Base-by-base conservation (phyloP, 2,797 vertebrate species). In the Erethizon dorsatum region DNA sequence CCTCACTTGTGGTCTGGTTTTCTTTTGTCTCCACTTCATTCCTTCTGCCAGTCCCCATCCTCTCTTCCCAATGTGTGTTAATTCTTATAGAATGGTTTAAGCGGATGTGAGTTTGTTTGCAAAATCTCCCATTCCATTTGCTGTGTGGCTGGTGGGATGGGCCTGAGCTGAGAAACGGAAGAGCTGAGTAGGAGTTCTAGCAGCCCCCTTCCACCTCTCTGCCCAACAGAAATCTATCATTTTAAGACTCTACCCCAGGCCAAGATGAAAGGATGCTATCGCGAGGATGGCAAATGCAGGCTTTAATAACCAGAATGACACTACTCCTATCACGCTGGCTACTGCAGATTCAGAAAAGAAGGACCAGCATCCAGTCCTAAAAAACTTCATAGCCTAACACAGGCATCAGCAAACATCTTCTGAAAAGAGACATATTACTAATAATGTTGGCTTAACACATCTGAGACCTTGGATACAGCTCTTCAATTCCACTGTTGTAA, bases 11-110 rank as follows among this genome's bases (percentile, higher is more conserved):
- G 52, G 56, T 83, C 77, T 91, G 1, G 67, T 89, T 95, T 93
- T 33, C 86, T 84, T 96, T 69, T 83, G 37, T 65, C 83, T 89
- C n/a, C 12, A 10, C 52, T 82, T 57, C 12, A 17, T 94, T 88
- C 73, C 24, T 57, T 91, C 90, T 69, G 13, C 37, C 50, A 59
- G 26, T n/a, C 54, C 82, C 50, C 24, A 14, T 28, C 33, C 71
- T 83, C 24, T 95, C 77, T 87, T 80, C 65, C 22, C 56, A 82
- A 0, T n/a, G 31, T 26, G 18, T 28, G 47, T 77, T 54, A 78
- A 52, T 80, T 95, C 73, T 75, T 84, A 41, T 12, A 75, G 26
- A 86, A 50, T 2, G 2, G 52, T 90, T 94, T 88, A 45, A 65
- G 65, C 71, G 61, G 47, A 52, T 6, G 54, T 83, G 2, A 24